Percentiles rank a stretch among this genome's conserved stretches.
Evolutionary conservation across 2,797 vertebrate genomes (phyloP).

Genomic region (Myiotriccus ornatus): DNA sequence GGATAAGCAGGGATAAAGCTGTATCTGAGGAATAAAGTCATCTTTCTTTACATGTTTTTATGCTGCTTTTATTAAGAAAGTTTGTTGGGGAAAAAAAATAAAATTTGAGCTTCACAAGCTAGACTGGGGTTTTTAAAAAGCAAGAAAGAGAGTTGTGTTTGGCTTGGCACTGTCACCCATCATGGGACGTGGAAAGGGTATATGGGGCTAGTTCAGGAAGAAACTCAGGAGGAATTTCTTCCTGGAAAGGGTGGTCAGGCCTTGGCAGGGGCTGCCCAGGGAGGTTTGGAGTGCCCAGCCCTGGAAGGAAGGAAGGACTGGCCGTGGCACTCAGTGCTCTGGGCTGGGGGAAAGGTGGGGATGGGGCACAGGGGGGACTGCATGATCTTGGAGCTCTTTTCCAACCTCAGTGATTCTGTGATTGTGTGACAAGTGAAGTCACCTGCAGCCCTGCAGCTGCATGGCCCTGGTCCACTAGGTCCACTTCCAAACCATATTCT

Average conservation of each 20-base stretch:
- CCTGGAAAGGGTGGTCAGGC: neutral
- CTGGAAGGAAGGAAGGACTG: neutral
- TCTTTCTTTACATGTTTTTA: constrained; percentile 23
- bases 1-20: constrained; percentile 22
- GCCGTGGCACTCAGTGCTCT: neutral
- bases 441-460: neutral
- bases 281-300: accelerated
- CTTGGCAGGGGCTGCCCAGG: neutral
- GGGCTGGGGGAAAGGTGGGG: accelerated
- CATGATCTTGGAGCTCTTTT: accelerated
- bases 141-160: neutral
- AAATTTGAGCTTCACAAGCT: neutral
- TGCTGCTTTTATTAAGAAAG: constrained; percentile 3
- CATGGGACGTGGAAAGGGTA: neutral
- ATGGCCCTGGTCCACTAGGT: accelerated
- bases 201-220: neutral
- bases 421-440: neutral
- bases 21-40: constrained; percentile 38
- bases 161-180: neutral
- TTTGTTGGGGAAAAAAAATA: neutral
- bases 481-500: neutral
- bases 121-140: neutral
- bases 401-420: neutral
- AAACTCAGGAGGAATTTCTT: neutral
- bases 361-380: accelerated